Evolutionary conservation across 2,113 vertebrate species (phyloP), one percentile per base, ranked within the genome.

Genomic region (Corythoichthys intestinalis): DNA sequence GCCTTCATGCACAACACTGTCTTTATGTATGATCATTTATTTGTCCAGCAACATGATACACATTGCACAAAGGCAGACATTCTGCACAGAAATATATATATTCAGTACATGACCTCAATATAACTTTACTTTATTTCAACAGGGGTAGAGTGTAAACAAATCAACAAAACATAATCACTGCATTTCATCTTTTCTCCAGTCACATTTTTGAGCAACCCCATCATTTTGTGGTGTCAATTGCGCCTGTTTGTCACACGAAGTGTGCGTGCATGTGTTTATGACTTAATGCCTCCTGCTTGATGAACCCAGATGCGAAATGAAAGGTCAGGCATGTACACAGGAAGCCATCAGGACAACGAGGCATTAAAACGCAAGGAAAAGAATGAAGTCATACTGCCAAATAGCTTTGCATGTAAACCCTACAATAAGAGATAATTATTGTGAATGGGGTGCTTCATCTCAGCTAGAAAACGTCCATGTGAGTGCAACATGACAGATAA

Each of bases 281-380:
- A 64, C 60, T 67, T 75, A 78, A 79, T 80, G 52, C n/a, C 66
- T 71, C 73, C 69, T 4, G 66, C 80, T 77, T 79, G 76, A 71
- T 58, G 71, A 83, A 62, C 63, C 68, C 83, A 77, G 83, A 76
- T 86, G 71, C 67, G 28, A 85, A 83, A 80, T 37, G 47, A 87
- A 90, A 90, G 86, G 89, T 89, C 76, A 84, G 28, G n/a, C 68
- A 70, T 58, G 5, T 34, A 57, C 11, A 53, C 73, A 82, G 80
- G 81, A 85, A 83, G 80, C 80, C 70, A 63, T 39, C 39, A 58
- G 72, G 67, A 77, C n/a, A 61, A 75, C 71, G 66, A 50, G 81
- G 81, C 85, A 85, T 86, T 84, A 70, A 76, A 64, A 47, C 20
- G 11, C 41, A 44, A 64, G n/a, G 13, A 64, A 14, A n/a, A 28